Base-by-base conservation (phyloP, 2,113 vertebrate genomes). In the Podiceps cristatus region DNA sequence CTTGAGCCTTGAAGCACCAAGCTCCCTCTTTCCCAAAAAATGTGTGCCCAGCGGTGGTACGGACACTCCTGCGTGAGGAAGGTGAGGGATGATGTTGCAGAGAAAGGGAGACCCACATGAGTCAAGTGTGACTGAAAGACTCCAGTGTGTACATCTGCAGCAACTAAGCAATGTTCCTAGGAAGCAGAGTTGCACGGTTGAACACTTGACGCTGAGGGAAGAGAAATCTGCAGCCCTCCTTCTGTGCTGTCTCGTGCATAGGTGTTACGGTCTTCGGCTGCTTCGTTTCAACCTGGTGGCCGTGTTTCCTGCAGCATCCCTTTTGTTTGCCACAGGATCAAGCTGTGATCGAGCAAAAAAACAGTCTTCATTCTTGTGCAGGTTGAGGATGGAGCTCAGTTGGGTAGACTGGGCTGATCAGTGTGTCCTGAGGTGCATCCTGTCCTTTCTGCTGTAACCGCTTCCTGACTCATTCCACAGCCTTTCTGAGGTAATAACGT, bases 161-260 rank as follows among this genome's bases (percentile, higher is more conserved):
- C 62, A 86, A 0, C 24, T 62, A 16, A 52, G 60, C 10, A 7
- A 0, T 9, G 17, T 5, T 53, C 22, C 19, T 35, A 42, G 69
- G 45, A 33, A 47, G 55, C 69, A 63, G 55, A 71, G 13, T 23
- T 68, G 31, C 35, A 27, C 3, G 11, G 14, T 7, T 76, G 67
- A 83, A 40, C 12, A 3, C 16, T 24, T 64, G 10, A 6, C 0
- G 0, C 0, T 29, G 47, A 84, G 42, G 45, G 42, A 73, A 8
- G n/a, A 72, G 71, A 19, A 69, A 3, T 18, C 16, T 74, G 17
- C 55, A 71, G 44, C n/a, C 8, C 11, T 77, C 29, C n/a, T 67
- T 9, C 37, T 49, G 50, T 49, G 59, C 29, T 5, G 2, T 33
- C 66, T 44, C n/a, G 2, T 40, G 27, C 19, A 3, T 8, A 25